Conservation (phyloP, 2,888 invertebrate genomes). For the Mesorhabditis belari region DNA sequence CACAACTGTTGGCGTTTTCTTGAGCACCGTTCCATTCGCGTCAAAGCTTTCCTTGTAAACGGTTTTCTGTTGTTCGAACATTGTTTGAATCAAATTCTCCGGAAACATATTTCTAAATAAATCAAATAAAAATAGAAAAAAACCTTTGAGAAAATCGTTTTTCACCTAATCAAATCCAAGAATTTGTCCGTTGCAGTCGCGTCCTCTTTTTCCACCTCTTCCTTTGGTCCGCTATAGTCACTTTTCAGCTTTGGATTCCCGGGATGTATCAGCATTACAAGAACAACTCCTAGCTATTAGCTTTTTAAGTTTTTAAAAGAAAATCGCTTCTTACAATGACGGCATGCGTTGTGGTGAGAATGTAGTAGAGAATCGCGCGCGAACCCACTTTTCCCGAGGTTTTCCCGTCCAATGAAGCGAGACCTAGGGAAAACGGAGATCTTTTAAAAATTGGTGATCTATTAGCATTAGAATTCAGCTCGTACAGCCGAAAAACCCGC, state of each 20-base stretch:
- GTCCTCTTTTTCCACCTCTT: conserved; percentile 5
- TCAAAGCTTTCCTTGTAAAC: conserved; percentile 9
- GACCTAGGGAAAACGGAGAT: conserved; percentile 55
- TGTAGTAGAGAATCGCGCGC: conserved; percentile 64
- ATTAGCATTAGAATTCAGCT: neutral
- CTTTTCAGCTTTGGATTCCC: conserved; percentile 59
- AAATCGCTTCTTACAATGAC: conserved; percentile 56
- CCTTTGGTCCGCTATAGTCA: neutral
- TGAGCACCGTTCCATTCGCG: neutral
- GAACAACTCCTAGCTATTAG: conserved; percentile 59
- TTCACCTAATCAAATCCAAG: conserved; percentile 76
- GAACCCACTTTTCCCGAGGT: conserved; percentile 65
- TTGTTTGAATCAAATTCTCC: conserved; percentile 78
- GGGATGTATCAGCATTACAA: conserved; percentile 64
- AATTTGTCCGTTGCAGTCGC: conserved; percentile 67
- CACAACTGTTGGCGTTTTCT: conserved; percentile 6
- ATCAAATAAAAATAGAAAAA: neutral
- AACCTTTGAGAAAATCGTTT: too few relatives aligned
- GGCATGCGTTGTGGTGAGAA: conserved; percentile 63
- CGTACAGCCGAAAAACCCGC: neutral
- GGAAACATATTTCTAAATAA: conserved; percentile 77
- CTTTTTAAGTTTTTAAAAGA: neutral
- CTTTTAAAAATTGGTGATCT: neutral
- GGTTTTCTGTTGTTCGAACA: conserved; percentile 42
- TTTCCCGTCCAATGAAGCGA: conserved; percentile 64